A percentile compares a stretch with the other conserved stretches of the same genome.
These are phyloP conservation scores for Chorisops tibialis DNA, from an alignment of 2,888 invertebrate species.

Conservation along the genomic window DNA sequence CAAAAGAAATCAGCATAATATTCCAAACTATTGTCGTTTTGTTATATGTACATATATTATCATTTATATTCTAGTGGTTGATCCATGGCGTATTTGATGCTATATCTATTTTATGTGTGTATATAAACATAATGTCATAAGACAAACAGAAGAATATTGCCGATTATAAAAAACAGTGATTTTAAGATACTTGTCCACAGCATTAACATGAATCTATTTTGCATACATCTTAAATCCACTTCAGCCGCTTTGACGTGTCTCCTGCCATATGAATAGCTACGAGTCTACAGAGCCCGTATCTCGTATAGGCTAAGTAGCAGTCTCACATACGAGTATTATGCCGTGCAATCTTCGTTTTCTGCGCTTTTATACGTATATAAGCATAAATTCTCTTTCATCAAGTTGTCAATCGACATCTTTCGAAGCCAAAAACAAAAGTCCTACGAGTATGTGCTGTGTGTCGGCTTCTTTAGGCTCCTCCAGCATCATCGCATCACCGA, in stretches of 20 bases:
- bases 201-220: conserved; percentile 39
- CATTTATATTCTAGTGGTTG: too few relatives aligned
- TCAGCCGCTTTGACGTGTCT: not conserved
- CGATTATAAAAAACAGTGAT: not conserved
- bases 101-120: too few relatives aligned
- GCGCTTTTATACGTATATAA: conserved; percentile 30
- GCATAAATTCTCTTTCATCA: conserved; percentile 40
- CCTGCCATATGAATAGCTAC: not conserved
- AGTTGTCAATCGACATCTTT: conserved; percentile 37
- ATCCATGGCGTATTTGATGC: too few relatives aligned
- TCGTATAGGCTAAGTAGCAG: not conserved
- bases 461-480: conserved; percentile 22
- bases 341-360: not conserved
- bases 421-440: conserved; percentile 14
- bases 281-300: not conserved
- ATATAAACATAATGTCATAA: too few relatives aligned
- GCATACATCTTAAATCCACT: conserved; percentile 38
- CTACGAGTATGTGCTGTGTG: not conserved
- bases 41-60: too few relatives aligned
- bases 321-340: too few relatives aligned
- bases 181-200: conserved; percentile 28
- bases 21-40: too few relatives aligned
- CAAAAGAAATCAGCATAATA: too few relatives aligned
- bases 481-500: too few relatives aligned
- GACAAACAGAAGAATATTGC: too few relatives aligned